Base-by-base conservation (phyloP, 2,888 invertebrate genomes). In the Drosophila nr. fundita region DNA sequence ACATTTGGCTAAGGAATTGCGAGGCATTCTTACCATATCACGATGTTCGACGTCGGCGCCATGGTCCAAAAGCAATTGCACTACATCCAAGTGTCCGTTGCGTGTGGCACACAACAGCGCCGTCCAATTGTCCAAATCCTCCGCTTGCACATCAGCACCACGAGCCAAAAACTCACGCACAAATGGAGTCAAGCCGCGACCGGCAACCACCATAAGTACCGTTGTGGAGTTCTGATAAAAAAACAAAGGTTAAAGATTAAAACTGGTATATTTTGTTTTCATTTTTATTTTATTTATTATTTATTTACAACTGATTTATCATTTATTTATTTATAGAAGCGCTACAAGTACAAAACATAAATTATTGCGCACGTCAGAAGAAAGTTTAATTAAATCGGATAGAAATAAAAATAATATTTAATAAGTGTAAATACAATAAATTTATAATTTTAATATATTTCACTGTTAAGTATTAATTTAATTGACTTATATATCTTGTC, bases 61-160 rank as follows among this genome's bases (percentile, higher is more conserved):
- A 91, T 97, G 96, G 86, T 98, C 97, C 68, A 99, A 92, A 53
- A 99, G 93, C 81, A 97, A 96, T 77, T 95, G 94, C 63, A 97
- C 97, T 61, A 98, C 95, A 89, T 97, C 96, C 34, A 96, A 94
- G 92, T 97, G 96, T 0, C 99, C 99, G 87, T 96, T 97, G 89
- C 98, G 97, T 7, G 98, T 95, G 24, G 99, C 98, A 93, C 97
- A 97, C 78, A 98, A 94, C 72, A 99, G 93, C 10, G 99, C 95
- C 50, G 97, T 97, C 98, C 99, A 99, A 84, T 97, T 97, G 92
- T 99, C 99, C 89, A 95, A 95, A 93, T 99, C 99, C 89, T 97
- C 96, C 18, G 97, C 96, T 92, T 97, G 96, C 24, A 98, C 96
- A 94, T 99, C 99, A 38, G 99, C 98, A 70, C 98, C 98, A 92